Conservation (phyloP, 2,888 invertebrate genomes). For the Agriopis marginaria region DNA sequence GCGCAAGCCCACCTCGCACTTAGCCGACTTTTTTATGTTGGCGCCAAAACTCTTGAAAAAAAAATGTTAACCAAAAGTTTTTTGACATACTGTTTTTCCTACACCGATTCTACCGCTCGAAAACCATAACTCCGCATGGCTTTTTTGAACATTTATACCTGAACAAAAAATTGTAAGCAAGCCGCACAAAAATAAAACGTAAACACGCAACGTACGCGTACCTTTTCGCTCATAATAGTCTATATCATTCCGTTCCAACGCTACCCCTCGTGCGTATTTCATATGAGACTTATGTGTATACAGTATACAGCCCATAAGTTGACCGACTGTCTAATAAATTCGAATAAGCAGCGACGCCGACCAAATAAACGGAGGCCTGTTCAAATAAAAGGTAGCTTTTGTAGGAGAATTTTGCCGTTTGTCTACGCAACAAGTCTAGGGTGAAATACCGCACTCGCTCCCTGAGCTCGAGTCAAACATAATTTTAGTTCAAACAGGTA, state of each 20-base stretch:
- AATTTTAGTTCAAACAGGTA: not conserved
- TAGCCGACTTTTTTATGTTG: no score
- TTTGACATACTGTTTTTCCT: no score
- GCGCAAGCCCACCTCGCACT: no score
- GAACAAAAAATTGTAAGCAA: not conserved
- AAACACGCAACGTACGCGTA: not conserved
- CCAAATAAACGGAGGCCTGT: constrained; percentile 41
- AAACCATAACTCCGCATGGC: no score
- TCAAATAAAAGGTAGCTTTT: constrained; percentile 54
- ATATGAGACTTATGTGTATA: not conserved
- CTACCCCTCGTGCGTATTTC: constrained; percentile 8
- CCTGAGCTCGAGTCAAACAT: constrained; percentile 8
- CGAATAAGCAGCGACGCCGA: constrained; percentile 49
- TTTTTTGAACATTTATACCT: not conserved
- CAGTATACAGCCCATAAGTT: constrained; percentile 41
- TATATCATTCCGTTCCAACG: not conserved
- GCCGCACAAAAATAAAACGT: not conserved
- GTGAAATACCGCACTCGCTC: constrained; percentile 41
- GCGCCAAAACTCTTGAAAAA: no score
- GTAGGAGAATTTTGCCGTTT: constrained; percentile 53
- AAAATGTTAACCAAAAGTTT: no score
- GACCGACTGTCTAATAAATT: constrained; percentile 67
- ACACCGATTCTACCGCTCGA: no score
- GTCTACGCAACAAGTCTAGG: constrained; percentile 63
- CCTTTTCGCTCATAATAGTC: not conserved